These are phyloP conservation scores for Drosophila hamatofila DNA, from an alignment of 2,888 invertebrate genomes.

Conservation along the genomic window DNA sequence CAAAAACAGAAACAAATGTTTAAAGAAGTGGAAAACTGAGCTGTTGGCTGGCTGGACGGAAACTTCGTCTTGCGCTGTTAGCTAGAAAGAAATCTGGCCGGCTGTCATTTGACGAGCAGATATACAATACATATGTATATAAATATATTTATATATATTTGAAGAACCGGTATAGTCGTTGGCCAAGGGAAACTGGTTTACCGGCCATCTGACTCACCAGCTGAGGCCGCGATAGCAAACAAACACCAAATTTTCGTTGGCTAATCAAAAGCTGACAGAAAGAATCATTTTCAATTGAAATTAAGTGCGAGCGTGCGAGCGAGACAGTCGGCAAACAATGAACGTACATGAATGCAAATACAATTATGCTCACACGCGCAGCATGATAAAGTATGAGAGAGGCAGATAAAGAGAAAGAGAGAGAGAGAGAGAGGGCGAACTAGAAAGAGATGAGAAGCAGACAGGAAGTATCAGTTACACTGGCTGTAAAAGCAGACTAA, in stretches of 20 bases:
- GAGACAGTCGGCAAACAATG: slow-evolving; percentile 42
- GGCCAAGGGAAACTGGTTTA: slow-evolving; percentile 65
- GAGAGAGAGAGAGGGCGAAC: not conserved
- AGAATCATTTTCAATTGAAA: slow-evolving; percentile 68
- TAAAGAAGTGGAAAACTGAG: slow-evolving; percentile 23
- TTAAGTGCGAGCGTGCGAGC: slow-evolving; percentile 39
- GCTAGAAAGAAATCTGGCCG: slow-evolving; percentile 39
- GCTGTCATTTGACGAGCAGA: slow-evolving; percentile 34
- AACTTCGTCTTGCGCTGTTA: slow-evolving; percentile 16
- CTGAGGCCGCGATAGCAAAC: slow-evolving; percentile 26
- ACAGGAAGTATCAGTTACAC: slow-evolving; percentile 28
- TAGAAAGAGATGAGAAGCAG: slow-evolving; percentile 33
- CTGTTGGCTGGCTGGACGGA: slow-evolving; percentile 12
- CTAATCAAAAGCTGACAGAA: slow-evolving; percentile 70
- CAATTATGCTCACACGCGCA: not conserved
- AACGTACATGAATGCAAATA: slow-evolving; percentile 2
- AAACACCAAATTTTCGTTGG: slow-evolving; percentile 21
- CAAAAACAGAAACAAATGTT: not conserved
- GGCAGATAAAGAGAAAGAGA: slow-evolving; percentile 1
- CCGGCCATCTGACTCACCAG: slow-evolving; percentile 64
- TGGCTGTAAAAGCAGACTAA: slow-evolving; percentile 13
- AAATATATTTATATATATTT: not conserved
- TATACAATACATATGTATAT: slow-evolving; percentile 4
- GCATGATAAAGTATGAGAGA: slow-evolving; percentile 18
- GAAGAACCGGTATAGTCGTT: slow-evolving; percentile 45